Evolutionary conservation across 2,113 vertebrate genomes (phyloP).

Genomic region (Lichenostomus cassidix): DNA sequence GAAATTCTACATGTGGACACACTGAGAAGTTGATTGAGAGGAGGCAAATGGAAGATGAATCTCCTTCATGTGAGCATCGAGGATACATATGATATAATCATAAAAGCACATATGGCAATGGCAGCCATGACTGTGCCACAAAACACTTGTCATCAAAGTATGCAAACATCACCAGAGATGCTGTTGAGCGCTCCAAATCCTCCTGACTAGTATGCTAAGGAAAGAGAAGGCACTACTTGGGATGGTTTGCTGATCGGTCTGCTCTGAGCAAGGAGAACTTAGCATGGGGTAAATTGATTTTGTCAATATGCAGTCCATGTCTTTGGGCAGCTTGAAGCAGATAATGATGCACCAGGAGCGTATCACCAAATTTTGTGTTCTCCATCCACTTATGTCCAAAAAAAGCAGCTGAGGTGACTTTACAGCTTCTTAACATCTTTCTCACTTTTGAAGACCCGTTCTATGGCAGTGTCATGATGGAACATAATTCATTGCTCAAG

Average conservation of each 20-base stretch:
- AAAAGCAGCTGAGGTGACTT: neutral
- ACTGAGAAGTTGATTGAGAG: neutral
- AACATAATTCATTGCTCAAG: neutral
- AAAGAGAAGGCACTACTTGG: neutral
- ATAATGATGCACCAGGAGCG: neutral
- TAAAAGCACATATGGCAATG: neutral
- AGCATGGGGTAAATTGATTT: neutral
- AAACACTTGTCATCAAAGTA: neutral
- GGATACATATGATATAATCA: neutral
- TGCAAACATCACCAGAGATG: neutral
- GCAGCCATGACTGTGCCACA: rapidly evolving
- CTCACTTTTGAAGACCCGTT: neutral
- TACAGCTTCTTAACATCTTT: neutral
- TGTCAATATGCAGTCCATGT: neutral
- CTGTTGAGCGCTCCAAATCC: neutral
- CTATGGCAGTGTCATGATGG: neutral
- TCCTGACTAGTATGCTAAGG: neutral
- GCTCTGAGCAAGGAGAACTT: neutral
- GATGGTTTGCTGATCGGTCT: neutral
- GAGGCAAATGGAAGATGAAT: neutral
- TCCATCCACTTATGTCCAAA: rapidly evolving
- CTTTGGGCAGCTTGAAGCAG: neutral
- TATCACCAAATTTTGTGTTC: neutral
- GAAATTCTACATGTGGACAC: neutral
- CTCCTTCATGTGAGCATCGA: neutral